phyloP scores from a whole-genome alignment of 1,140 invertebrate genomes.

The Doryteuthis pealeii region DNA sequence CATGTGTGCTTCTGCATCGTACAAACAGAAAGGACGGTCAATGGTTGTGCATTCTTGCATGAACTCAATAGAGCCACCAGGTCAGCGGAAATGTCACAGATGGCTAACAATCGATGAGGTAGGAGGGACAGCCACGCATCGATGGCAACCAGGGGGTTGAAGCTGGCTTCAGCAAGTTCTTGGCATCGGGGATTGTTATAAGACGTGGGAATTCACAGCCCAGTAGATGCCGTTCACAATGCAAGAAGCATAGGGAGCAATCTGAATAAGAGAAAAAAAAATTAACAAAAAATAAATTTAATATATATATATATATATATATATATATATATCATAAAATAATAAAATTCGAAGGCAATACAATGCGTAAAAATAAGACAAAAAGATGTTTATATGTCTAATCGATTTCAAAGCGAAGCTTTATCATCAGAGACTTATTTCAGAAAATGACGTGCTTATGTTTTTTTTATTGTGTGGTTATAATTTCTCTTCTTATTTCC shows the following conservation, averaged over 20 bases:
- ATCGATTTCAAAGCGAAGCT: too few relatives aligned
- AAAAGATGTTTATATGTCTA: too few relatives aligned
- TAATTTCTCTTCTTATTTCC: too few relatives aligned
- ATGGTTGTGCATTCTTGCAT: slow-evolving; percentile 99
- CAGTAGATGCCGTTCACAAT: slow-evolving; percentile 99
- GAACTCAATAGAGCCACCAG: slow-evolving; percentile 99
- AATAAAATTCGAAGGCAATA: too few relatives aligned
- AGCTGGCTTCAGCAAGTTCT: slow-evolving; percentile 83
- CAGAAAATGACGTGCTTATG: too few relatives aligned
- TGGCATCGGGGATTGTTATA: slow-evolving; percentile 96
- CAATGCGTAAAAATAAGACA: too few relatives aligned
- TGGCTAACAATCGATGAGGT: slow-evolving; percentile 75
- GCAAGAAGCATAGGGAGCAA: slow-evolving; percentile 95
- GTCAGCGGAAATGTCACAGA: slow-evolving; percentile 98
- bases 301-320: too few relatives aligned
- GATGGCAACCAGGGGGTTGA: slow-evolving; percentile 91
- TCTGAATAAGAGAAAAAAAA: slow-evolving; percentile 65
- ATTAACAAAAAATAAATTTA: too few relatives aligned
- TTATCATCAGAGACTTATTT: too few relatives aligned
- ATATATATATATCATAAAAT: too few relatives aligned
- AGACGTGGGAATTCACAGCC: slow-evolving; percentile 96
- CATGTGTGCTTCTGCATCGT: slow-evolving; percentile 97
- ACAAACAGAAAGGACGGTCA: slow-evolving; percentile 95
- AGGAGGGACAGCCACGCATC: slow-evolving; percentile 79
- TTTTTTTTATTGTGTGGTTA: too few relatives aligned